Evolutionary conservation across 2,797 vertebrate species (phyloP).

Genomic region (Scomberomorus guttatus): DNA sequence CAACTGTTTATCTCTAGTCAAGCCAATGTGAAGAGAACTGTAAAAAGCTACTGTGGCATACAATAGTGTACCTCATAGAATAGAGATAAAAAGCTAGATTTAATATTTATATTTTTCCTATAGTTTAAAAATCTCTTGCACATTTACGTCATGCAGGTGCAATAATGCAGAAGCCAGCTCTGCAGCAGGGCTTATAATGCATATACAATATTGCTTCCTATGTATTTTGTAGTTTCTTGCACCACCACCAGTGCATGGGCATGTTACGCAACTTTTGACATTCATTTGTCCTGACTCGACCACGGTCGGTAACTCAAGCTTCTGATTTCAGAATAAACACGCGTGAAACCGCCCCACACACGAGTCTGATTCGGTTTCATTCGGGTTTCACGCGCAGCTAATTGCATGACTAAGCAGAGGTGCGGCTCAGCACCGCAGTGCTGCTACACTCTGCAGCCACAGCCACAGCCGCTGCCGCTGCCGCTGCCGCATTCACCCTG

Average conservation of each 20-base stretch:
- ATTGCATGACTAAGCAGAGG: conserved; percentile 78
- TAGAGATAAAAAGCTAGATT: neutral
- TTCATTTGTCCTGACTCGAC: conserved; percentile 53
- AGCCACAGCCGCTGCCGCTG: conserved; percentile 18
- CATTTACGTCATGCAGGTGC: neutral
- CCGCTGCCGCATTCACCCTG: conserved; percentile 81
- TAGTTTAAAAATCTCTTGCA: neutral
- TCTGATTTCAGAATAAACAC: conserved; percentile 11
- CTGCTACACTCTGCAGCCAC: conserved; percentile 17
- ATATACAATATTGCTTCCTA: neutral
- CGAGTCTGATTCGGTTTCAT: neutral
- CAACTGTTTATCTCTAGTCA: neutral
- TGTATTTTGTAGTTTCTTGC: neutral
- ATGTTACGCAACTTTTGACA: conserved; percentile 59
- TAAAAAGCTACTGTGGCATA: neutral
- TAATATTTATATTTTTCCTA: neutral
- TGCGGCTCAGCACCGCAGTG: conserved; percentile 71
- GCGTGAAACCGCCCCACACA: neutral
- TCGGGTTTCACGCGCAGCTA: conserved; percentile 10
- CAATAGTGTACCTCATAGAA: neutral
- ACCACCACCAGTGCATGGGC: neutral
- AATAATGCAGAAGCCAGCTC: conserved; percentile 1
- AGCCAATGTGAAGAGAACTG: neutral
- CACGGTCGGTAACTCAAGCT: neutral
- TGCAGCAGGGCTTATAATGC: neutral